Conservation (phyloP, 2,797 vertebrate genomes). For the Rhinichthys osculus region DNA sequence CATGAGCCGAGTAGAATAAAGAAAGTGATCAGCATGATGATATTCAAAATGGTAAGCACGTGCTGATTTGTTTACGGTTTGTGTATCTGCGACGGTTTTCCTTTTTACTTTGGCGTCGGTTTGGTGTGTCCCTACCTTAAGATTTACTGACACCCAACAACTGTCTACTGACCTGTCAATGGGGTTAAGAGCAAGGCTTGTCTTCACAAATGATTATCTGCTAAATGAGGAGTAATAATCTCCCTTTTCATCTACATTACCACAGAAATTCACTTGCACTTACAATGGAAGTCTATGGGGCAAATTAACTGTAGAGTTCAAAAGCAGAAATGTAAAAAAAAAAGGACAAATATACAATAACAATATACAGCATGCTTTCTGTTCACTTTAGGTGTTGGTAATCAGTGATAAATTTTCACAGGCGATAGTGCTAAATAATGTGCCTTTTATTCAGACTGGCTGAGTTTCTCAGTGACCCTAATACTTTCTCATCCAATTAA, state of each 20-base stretch:
- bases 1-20: too few species aligned
- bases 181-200: neutral
- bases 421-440: neutral
- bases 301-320: neutral
- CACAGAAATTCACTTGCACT: neutral
- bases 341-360: neutral
- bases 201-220: constrained; percentile 13
- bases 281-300: neutral
- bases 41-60: too few species aligned
- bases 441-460: constrained; percentile 53
- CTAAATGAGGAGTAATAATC: neutral
- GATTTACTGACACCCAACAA: neutral
- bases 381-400: neutral
- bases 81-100: too few species aligned
- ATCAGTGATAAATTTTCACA: neutral
- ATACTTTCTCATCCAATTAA: constrained; percentile 70
- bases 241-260: neutral
- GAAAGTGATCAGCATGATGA: too few species aligned
- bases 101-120: constrained; percentile 52
- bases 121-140: neutral
- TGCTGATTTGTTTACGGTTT: too few species aligned
- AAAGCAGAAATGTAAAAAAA: neutral
- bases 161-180: neutral
- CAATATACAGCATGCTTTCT: neutral
- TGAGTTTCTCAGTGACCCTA: constrained; percentile 50